Conservation (phyloP, 2,888 invertebrate genomes). For the Acleris emargana region DNA sequence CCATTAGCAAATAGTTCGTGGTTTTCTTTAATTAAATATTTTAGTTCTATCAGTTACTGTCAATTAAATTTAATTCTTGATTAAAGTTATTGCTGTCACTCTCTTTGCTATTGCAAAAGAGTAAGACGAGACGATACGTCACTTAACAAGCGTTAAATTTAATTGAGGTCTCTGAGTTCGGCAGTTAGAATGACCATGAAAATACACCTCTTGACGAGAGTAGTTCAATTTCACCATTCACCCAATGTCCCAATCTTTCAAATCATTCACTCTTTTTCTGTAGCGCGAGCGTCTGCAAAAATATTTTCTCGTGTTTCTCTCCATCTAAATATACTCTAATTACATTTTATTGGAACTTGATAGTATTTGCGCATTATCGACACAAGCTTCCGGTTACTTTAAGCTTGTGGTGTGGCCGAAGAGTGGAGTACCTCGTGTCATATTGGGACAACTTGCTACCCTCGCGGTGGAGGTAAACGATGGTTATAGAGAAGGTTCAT, state of each 20-base stretch:
- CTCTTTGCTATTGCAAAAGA: no score
- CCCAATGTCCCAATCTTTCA: not conserved
- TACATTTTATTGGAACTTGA: conserved; percentile 14
- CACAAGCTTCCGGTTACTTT: conserved; percentile 4
- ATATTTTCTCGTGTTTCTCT: conserved; percentile 17
- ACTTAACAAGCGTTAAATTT: no score
- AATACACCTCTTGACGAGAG: not conserved
- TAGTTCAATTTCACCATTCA: not conserved
- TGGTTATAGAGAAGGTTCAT: conserved; percentile 69
- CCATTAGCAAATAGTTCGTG: no score
- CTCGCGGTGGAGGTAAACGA: conserved; percentile 43
- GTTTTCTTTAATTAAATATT: no score
- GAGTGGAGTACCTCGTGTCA: conserved; percentile 23
- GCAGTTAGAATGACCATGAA: not conserved
- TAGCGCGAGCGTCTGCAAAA: conserved; percentile 42
- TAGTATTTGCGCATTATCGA: conserved; percentile 1
- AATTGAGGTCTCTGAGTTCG: no score
- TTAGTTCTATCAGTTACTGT: not conserved
- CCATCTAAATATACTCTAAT: conserved; percentile 17
- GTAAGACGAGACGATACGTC: no score
- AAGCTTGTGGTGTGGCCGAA: not conserved
- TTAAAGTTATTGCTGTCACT: no score
- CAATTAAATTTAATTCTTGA: no score
- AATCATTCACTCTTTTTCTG: conserved; percentile 10
- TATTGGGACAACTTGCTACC: conserved; percentile 11